Evolutionary conservation across 2,888 invertebrate genomes (phyloP), one percentile per base, ranked within the genome.

Genomic region (Malthinus seriepunctatus): DNA sequence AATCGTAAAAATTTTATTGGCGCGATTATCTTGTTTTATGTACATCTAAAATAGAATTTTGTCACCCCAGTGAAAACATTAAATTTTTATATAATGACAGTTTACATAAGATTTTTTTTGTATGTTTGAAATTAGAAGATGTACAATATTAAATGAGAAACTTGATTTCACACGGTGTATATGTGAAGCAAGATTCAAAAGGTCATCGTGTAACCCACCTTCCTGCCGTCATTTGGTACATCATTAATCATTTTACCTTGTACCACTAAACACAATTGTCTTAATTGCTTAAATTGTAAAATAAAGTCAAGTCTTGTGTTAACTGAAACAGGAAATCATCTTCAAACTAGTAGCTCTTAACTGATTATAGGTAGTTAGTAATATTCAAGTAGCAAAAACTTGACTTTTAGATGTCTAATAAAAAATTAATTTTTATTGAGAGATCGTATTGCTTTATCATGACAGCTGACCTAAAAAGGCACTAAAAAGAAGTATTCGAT

Each of bases 191-290:
- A 47, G 42, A 38, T 49, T 46, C 44, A 33, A 23, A 35, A 60
- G 55, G 60, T 61, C 47, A 61, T 52, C 51, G 11, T 48, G 45
- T 56, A 56, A 56, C 56, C 56, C 48, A 56, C 60, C 56, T 56
- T 56, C 56, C 56, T 56, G 60, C 42, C 56, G 56, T 51, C 60
- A 56, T 61, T 56, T 53, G 52, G 52, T 35, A 49, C 51, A 48
- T 50, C 60, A 48, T 56, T 49, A 45, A 61, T 61, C 60, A 52
- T 61, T 48, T 49, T 47, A 52, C 44, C 51, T 54, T 54, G 50
- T 44, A 50, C 56, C 53, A 51, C 50, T 32, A 50, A 35, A 59
- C 59, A 51, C 54, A 55, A 59, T 59, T 59, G 54, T 50, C 54
- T 56, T 56, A 56, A 56, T 56, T 50, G 56, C 50, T 11, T 45